A percentile compares a stretch with the other conserved stretches of the same genome.
These are phyloP conservation scores for Lucilia sericata DNA, from an alignment of 1,140 invertebrate species.

Conservation along the genomic window DNA sequence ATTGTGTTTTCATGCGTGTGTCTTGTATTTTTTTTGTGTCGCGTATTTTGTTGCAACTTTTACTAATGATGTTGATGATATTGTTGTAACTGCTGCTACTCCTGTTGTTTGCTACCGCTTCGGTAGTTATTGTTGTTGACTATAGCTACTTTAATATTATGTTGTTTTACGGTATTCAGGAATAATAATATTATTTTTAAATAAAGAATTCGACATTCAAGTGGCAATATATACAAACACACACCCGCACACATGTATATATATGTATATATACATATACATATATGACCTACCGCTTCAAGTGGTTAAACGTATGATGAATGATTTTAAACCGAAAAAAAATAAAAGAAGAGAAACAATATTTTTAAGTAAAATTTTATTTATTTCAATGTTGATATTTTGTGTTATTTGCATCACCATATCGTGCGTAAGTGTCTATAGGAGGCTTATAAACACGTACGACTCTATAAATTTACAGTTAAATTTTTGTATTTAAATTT, in stretches of 20 bases:
- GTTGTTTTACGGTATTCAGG: not conserved
- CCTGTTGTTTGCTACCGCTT: not conserved
- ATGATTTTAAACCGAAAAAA: not conserved
- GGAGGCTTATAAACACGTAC: too few species aligned
- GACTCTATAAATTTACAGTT: too few species aligned
- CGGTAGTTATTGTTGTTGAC: not conserved
- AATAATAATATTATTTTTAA: conserved; percentile 16
- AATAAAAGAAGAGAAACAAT: not conserved
- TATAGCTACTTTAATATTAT: not conserved
- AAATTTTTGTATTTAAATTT: not conserved
- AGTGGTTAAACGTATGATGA: conserved; percentile 15
- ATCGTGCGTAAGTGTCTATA: not conserved
- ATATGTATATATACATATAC: too few species aligned
- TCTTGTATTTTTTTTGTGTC: not conserved
- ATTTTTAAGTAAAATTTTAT: not conserved
- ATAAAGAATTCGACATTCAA: conserved; percentile 1
- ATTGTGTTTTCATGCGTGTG: not conserved
- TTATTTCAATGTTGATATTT: not conserved
- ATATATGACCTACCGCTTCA: not conserved
- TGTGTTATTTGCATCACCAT: not conserved
- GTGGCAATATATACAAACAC: not conserved
- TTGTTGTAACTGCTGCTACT: not conserved
- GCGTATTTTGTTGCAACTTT: not conserved
- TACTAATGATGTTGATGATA: not conserved
- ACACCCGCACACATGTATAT: not conserved